Evolutionary conservation across 2,113 vertebrate species (phyloP), one percentile per base, ranked within the genome.

Genomic region (Microcebus ravelobensis): DNA sequence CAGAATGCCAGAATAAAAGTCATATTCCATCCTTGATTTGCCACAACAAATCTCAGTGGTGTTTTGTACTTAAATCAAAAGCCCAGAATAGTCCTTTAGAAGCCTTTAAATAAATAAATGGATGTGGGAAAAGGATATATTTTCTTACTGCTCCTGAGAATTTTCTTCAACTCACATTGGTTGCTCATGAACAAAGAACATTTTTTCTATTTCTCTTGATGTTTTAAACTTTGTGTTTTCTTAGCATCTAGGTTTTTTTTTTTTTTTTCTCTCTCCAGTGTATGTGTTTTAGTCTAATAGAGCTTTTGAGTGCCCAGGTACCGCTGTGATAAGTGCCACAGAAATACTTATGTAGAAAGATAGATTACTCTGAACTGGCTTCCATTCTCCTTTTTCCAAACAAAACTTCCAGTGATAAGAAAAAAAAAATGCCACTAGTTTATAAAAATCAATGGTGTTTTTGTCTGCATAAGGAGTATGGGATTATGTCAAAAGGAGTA

Each of bases 301-400:
- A 88, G 90, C 95, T 94, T 96, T 81, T 88, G 97, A 97, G 97
- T 96, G 96, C 63, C 92, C 89, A 86, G 87, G 88, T 90, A 97
- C 96, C 59, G 94, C 98, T 97, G 98, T 98, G 98, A 97, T 97
- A 98, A 98, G 97, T 96, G 97, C 90, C 92, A 88, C 84, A 83
- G 73, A 96, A 97, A 97, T 97, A 94, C 96, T 96, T 97, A 97
- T 67, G 94, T 96, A 92, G 96, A 96, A 97, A 97, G 98, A 95
- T 83, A 97, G 96, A 98, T 97, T 97, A 94, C 95, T 97, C 77
- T 92, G 87, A 95, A 96, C 96, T 88, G 61, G 71, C 52, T 98
- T 96, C 91, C 67, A 85, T 92, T 96, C 89, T 97, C 61, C 39
- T 95, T 94, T 96, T 91, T 76, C 90, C 93, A 97, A 97, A 94